Evolutionary conservation across 2,113 vertebrate genomes (phyloP).

Genomic region (Dromaius novaehollandiae): DNA sequence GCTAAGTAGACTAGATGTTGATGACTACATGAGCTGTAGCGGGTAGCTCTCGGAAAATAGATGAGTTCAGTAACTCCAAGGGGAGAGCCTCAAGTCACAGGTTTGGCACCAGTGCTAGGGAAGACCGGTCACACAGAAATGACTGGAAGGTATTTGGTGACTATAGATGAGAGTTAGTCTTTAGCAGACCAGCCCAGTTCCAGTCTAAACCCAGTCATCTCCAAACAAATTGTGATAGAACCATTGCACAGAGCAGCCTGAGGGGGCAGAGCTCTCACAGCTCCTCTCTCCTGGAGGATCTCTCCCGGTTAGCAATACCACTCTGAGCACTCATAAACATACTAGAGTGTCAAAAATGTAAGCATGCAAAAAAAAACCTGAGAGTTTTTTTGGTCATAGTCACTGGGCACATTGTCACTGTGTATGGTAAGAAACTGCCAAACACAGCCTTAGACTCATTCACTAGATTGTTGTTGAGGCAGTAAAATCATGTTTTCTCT

Average conservation of each 20-base stretch:
- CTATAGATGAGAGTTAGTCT: neutral
- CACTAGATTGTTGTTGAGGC: neutral
- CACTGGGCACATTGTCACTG: neutral
- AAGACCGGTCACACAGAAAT: neutral
- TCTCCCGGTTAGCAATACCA: neutral
- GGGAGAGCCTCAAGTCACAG: accelerated
- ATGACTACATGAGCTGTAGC: neutral
- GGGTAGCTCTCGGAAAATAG: neutral
- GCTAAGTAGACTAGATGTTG: neutral
- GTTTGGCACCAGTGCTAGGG: accelerated
- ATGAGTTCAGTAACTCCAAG: neutral
- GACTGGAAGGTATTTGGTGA: neutral
- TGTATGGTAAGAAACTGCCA: neutral
- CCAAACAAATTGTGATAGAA: neutral
- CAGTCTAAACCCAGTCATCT: neutral
- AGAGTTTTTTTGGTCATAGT: neutral
- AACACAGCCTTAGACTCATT: neutral
- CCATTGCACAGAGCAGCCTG: neutral
- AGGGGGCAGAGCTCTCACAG: neutral
- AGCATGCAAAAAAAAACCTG: neutral
- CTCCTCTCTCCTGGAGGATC: neutral
- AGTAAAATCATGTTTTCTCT: neutral
- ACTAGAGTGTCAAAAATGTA: neutral
- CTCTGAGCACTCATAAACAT: neutral
- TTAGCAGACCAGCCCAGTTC: neutral